Evolutionary conservation across 2,888 invertebrate genomes (phyloP).

Genomic region (Monoplex corrugatus): DNA sequence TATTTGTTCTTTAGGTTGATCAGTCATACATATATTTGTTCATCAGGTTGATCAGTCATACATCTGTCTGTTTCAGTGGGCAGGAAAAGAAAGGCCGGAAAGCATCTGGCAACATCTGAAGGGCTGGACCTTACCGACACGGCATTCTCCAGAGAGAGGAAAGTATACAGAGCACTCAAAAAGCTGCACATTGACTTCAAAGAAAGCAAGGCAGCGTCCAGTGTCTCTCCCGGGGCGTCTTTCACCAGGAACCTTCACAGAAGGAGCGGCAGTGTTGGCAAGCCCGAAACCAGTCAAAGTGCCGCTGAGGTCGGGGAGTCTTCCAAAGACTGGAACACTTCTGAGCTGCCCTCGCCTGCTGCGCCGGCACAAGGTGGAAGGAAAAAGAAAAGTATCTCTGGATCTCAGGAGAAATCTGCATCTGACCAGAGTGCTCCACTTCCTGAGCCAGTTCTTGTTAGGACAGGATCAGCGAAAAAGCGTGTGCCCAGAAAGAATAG

Average conservation of each 20-base stretch:
- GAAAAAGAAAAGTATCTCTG: background rate
- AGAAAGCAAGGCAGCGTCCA: background rate
- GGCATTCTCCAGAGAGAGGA: background rate
- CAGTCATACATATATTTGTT: background rate
- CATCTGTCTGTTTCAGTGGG: constrained; percentile 17
- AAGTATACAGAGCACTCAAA: constrained; percentile 34
- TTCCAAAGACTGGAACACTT: background rate
- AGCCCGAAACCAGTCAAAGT: too few relatives aligned
- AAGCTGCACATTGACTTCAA: constrained; percentile 32
- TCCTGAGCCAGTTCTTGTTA: too few relatives aligned
- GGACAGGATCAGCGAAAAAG: background rate
- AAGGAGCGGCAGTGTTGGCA: background rate
- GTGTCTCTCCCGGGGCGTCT: background rate
- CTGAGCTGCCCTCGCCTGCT: background rate
- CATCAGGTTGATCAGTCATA: background rate
- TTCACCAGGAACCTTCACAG: background rate
- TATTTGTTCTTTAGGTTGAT: background rate
- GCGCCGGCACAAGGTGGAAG: background rate
- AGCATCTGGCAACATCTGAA: background rate
- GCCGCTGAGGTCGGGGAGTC: background rate
- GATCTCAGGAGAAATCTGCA: background rate
- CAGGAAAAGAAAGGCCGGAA: background rate
- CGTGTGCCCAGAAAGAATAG: background rate
- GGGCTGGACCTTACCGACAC: background rate
- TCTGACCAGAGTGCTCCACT: background rate